A percentile compares a stretch with the other conserved stretches of the same genome.
These are phyloP conservation scores for Eumacrocentrus americanus DNA, from an alignment of 2,888 invertebrate species.

Conservation along the genomic window DNA sequence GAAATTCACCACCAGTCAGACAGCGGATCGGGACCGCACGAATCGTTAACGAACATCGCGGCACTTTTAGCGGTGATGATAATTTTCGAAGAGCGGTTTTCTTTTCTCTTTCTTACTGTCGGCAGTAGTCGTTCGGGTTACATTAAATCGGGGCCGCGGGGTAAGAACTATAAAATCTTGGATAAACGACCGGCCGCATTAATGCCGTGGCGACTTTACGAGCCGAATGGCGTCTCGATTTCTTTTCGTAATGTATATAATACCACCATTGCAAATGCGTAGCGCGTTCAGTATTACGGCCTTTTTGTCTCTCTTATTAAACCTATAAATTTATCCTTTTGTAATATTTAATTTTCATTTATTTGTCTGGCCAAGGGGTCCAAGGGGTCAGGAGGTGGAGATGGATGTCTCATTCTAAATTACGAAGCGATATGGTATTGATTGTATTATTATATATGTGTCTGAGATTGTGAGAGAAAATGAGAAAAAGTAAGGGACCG, in stretches of 20 bases:
- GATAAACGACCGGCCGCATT: constrained; percentile 36
- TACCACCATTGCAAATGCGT: constrained; percentile 22
- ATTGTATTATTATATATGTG: no score
- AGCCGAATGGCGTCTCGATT: constrained; percentile 37
- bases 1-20: constrained; percentile 14
- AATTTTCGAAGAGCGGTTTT: constrained; percentile 22
- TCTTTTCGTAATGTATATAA: constrained; percentile 34
- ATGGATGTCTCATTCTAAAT: no score
- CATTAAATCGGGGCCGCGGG: constrained; percentile 26
- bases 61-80: constrained; percentile 23
- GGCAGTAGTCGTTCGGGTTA: constrained; percentile 23
- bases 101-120: neutral
- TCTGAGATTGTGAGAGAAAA: no score
- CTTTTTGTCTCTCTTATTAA: no score
- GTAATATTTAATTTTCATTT: no score
- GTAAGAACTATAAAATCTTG: constrained; percentile 37
- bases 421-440: no score
- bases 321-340: no score
- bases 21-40: no score
- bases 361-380: no score
- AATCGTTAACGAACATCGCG: constrained; percentile 24
- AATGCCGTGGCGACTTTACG: constrained; percentile 39
- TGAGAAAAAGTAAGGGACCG: no score
- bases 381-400: no score
- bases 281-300: no score